Evolutionary conservation across 2,888 invertebrate species (phyloP).

Genomic region (Nemoura dubitans): DNA sequence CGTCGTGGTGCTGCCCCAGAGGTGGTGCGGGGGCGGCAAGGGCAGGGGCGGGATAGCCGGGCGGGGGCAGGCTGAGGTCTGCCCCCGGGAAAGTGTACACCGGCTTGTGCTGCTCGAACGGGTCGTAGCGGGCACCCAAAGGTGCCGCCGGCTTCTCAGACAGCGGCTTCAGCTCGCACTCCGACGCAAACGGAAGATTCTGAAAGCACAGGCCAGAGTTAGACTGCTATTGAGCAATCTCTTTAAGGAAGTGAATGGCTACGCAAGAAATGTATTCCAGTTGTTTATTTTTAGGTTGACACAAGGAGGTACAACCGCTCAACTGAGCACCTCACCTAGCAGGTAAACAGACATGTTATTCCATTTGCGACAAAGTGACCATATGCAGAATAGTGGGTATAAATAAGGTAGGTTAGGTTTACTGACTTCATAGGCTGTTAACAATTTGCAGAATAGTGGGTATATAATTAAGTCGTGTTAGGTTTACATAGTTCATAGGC

Average conservation of each 20-base stretch:
- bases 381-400: no score
- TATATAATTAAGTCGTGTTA: no score
- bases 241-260: no score
- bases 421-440: no score
- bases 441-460: no score
- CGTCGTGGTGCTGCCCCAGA: conserved; percentile 55
- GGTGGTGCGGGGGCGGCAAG: conserved; percentile 53
- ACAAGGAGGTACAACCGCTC: no score
- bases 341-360: no score
- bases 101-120: conserved; percentile 48
- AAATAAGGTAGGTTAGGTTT: no score
- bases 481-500: no score
- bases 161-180: conserved; percentile 69
- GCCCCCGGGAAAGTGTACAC: conserved; percentile 51
- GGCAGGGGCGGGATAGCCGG: conserved; percentile 61
- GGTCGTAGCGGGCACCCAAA: conserved; percentile 40
- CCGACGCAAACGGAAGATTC: conserved; percentile 72
- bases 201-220: conserved; percentile 55
- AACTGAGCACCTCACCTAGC: no score
- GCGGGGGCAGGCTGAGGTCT: conserved; percentile 62
- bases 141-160: conserved; percentile 48
- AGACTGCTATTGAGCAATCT: conserved; percentile 29
- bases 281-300: neutral
- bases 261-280: no score
- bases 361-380: no score